Base-by-base conservation (phyloP, 1,140 invertebrate species). In the Anagrus nilaparvatae region DNA sequence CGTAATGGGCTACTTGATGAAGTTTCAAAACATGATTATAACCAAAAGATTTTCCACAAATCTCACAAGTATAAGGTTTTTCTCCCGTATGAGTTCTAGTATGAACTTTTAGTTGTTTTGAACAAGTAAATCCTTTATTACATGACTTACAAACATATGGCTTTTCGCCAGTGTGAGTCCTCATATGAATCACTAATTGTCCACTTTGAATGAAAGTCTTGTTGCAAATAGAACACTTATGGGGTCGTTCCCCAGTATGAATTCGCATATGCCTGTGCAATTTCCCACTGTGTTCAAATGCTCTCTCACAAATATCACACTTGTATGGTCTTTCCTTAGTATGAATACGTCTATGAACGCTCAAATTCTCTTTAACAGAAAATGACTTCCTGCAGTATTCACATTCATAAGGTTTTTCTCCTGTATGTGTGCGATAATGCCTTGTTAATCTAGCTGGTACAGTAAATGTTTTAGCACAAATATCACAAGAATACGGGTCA, bases 371-470 rank as follows among this genome's bases (percentile, higher is more conserved):
- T 60, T 92, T 93, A 2, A 91, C 87, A 48, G 87, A 90, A 58
- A 92, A 92, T 47, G 84, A 82, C 59, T 92, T 92, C 57, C 81
- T 82, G 66, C 92, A 95, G 59, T 86, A 92, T 55, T 95, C 90
- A 63, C 91, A 95, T 54, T 87, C 78, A 53, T 84, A 89, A 1
- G 84, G 84, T 38, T 81, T 78, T 57, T 84, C 84, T 3, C 92
- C 88, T 0, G 87, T 92, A 58, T 92, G 88, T 1, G 86, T 90
- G 24, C 88, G 75, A 63, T 92, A 92, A 60, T 96, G 92, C 6
- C 90, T 78, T 1, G 87, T 88, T 38, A 96, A 69, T 31, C 91
- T 69, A n/a, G 88, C 89, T 4, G 86, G 87, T 13, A 92, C 88
- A 4, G 86, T 83, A 62, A 93, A 93, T 1, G 87, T 90, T 61